Percentiles rank a stretch among this genome's conserved stretches.
Evolutionary conservation across 1,140 invertebrate species (phyloP).

Genomic region (Psix sp.): DNA sequence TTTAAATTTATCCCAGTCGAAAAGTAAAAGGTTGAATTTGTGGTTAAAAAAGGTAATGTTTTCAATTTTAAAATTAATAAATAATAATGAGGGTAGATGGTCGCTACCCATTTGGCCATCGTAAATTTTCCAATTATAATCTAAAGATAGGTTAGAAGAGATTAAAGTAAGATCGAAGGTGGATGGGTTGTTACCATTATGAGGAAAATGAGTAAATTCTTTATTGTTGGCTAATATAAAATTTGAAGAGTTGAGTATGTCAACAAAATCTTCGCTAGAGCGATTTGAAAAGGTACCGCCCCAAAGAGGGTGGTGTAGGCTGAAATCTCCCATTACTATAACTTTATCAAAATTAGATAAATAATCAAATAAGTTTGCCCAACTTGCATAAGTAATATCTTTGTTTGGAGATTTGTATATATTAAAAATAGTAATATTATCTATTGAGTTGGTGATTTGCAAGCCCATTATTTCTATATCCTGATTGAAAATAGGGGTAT

Average conservation of each 20-base stretch:
- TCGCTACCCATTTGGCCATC: slow-evolving; percentile 21
- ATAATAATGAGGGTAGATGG: slow-evolving; percentile 5
- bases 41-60: not conserved
- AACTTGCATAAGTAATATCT: not conserved
- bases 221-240: slow-evolving; percentile 1
- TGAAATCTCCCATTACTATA: not conserved
- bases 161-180: slow-evolving; percentile 5
- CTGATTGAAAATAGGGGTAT: no score
- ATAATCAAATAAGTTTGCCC: not conserved
- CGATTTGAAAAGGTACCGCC: not conserved
- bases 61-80: not conserved
- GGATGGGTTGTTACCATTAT: slow-evolving; percentile 13
- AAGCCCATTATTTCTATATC: no score
- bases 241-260: not conserved
- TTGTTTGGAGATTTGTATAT: slow-evolving; percentile 4
- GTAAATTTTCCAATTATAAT: not conserved
- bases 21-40: not conserved
- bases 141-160: not conserved
- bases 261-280: not conserved
- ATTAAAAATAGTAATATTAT: slow-evolving; percentile 8
- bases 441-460: no score
- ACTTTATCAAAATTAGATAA: not conserved
- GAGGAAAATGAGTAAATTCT: slow-evolving; percentile 15
- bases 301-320: not conserved
- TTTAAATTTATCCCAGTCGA: not conserved